Base-by-base conservation (phyloP, 2,888 invertebrate species). In the Drosophila algonquin region DNA sequence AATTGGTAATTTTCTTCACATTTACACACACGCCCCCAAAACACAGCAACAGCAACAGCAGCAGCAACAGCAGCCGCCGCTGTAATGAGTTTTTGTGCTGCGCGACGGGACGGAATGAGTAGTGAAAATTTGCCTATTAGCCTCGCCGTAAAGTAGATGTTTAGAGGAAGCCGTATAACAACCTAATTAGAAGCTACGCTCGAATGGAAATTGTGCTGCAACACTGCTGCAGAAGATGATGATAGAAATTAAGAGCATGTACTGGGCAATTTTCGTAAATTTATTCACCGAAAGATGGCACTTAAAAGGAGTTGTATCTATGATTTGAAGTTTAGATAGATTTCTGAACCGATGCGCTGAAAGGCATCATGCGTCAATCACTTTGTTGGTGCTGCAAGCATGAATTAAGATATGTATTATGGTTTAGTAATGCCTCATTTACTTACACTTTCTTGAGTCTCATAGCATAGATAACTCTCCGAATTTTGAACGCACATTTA, bases 1-100 rank as follows among this genome's bases (percentile, higher is more conserved):
- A 89, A 89, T 89, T 89, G 84, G 75, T 83, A 81, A 86, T 85
- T 80, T 81, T 82, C 85, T 81, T 82, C 87, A 64, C 81, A 84
- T 81, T 85, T 81, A 54, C 65, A 74, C 53, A 56, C 63, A 40
- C 51, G 35, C 12, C 18, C 14, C 53, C 60, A 24, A 30, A 55
- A 16, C 27, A 35, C 40, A 50, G 30, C 16, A 48, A 32, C 67
- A 62, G 27, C 67, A 50, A 12, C 16, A 12, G 45, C 27, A 44
- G 24, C 35, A 51, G 44, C 63, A 24, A 4, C 24, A 24, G 24
- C 24, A 24, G 24, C 21, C 51, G 50, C 24, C 47, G 30, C 50
- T 61, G 51, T 81, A 84, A 86, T 86, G 78, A 77, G 84, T 81
- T 83, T 83, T 83, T 81, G 79, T 76, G 63, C 45, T 27, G 53